Conservation (phyloP, 2,797 vertebrate genomes). For the Sebastes elongatus region DNA sequence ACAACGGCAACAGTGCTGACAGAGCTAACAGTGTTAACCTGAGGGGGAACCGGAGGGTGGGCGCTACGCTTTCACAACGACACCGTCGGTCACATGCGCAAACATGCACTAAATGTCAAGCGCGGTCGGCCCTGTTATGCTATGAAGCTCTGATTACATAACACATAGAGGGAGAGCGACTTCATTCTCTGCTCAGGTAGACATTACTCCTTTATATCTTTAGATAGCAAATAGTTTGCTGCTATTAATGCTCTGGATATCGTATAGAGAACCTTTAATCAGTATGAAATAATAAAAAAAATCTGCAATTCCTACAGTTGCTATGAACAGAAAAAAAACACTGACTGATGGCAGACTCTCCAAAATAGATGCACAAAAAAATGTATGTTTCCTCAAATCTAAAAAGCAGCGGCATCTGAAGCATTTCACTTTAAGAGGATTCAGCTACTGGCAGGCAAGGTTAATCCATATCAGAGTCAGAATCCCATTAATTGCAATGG, state of each 20-base stretch:
- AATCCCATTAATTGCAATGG: conserved; percentile 20
- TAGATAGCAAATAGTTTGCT: not conserved
- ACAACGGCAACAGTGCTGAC: no score
- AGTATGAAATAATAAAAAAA: not conserved
- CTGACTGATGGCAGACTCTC: not conserved
- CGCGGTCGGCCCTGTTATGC: fast-evolving
- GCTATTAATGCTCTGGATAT: not conserved
- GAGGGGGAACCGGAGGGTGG: no score
- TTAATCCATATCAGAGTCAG: conserved; percentile 28
- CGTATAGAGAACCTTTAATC: not conserved
- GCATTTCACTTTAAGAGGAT: conserved; percentile 29
- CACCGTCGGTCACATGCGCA: no score
- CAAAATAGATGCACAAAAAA: conserved; percentile 23
- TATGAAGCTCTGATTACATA: not conserved
- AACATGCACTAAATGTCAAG: no score
- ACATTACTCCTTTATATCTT: not conserved
- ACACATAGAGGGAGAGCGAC: not conserved
- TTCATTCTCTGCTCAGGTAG: not conserved
- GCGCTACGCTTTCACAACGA: no score
- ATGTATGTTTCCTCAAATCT: not conserved
- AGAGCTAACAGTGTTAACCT: no score
- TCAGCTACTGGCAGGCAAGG: not conserved
- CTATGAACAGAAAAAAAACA: not conserved
- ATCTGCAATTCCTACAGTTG: not conserved
- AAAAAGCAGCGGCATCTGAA: not conserved